Base-by-base conservation (phyloP, 2,797 vertebrate species). In the Dallia pectoralis region DNA sequence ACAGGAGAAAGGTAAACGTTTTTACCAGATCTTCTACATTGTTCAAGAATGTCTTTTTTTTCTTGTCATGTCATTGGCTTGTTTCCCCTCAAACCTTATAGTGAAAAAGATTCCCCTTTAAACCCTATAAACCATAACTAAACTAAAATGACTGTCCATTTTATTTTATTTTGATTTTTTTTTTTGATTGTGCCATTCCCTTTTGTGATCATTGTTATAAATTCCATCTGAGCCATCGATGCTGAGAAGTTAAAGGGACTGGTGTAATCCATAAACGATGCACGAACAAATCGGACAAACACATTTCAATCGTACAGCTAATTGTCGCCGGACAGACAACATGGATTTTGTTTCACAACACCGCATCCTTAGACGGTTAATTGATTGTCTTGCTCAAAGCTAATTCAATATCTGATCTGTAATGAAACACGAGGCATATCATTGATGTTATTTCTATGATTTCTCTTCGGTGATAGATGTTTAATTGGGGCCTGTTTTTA, bases 1-100 rank as follows among this genome's bases (percentile, higher is more conserved):
- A 91, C 96, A 98, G 91, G 97, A 99, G 93, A 99, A 99, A 99
- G 97, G 97, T 98, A 99, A 99, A 86, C 91, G 92, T 25, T n/a
- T 67, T 40, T 67, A 67, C 65, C 36, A 22, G 65, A 67, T 64
- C 91, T 87, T 89, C 89, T 91, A 93, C 93, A 95, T 92, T 96
- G 94, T 88, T 93, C 71, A 75, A 83, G 47, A 62, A 87, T 94
- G 91, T 93, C 93, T 94, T 94, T 93, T 71, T 69, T 83, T 88
- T 87, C 81, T 83, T 91, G 85, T 91, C 90, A 92, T 92, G 77
- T 74, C 91, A 91, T 91, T 82, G 79, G 87, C 86, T 92, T 91
- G 88, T 86, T 89, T 69, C 65, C 86, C 88, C 88, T 87, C 79
- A 84, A 84, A 82, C 85, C 86, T 87, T 79, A 85, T 87, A 81